Evolutionary conservation across 2,888 invertebrate genomes (phyloP).

Genomic region (Pediacus dermestoides): DNA sequence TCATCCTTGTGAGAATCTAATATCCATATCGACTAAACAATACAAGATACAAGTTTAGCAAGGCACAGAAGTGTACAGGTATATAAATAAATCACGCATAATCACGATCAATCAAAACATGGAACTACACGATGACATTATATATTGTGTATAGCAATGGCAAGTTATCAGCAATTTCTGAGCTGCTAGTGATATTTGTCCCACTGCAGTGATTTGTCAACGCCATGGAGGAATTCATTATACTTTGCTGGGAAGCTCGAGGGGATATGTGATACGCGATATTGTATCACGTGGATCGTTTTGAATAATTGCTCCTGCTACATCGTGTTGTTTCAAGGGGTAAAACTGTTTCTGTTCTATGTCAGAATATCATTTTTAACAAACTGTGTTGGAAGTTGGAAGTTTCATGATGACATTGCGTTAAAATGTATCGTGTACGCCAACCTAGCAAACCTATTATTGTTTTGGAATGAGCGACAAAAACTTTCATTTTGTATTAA

Average conservation of each 20-base stretch:
- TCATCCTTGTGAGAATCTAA: conserved; percentile 26
- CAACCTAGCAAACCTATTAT: too few species aligned
- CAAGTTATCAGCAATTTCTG: conserved; percentile 31
- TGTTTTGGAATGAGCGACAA: too few species aligned
- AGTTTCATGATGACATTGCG: too few species aligned
- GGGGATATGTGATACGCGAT: conserved; percentile 5
- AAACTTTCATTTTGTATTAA: too few species aligned
- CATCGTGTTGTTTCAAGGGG: conserved; percentile 1
- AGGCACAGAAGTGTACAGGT: conserved; percentile 18
- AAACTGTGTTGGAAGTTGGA: too few species aligned
- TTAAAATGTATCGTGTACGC: too few species aligned
- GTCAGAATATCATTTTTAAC: too few species aligned
- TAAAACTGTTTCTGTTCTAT: too few species aligned
- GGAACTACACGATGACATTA: conserved; percentile 33
- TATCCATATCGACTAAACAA: conserved; percentile 33
- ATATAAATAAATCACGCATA: conserved; percentile 29
- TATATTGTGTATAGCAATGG: conserved; percentile 28
- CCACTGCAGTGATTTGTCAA: conserved; percentile 47
- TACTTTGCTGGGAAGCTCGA: conserved; percentile 8
- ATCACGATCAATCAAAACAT: conserved; percentile 35
- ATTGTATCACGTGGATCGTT: conserved; percentile 12
- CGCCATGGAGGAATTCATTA: conserved; percentile 47
- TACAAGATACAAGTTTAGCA: conserved; percentile 15
- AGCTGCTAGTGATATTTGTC: conserved; percentile 33
- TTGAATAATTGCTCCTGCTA: conserved; percentile 8